Evolutionary conservation across 2,888 invertebrate species (phyloP).

Genomic region (Drosophila paracracens): DNA sequence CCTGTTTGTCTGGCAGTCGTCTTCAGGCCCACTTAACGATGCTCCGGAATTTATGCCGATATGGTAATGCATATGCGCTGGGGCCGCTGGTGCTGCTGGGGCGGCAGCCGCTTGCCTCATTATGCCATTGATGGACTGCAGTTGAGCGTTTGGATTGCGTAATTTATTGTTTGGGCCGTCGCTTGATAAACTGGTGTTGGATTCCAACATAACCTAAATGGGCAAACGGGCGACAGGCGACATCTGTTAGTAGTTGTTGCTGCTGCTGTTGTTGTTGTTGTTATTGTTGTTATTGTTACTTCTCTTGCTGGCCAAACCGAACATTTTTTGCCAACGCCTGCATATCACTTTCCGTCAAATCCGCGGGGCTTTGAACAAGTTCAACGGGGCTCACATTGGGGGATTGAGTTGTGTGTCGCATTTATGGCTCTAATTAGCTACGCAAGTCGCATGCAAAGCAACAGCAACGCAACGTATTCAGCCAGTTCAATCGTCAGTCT

Average conservation of each 20-base stretch:
- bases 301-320: constrained; percentile 15
- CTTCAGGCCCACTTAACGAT: constrained; percentile 79
- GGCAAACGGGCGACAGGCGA: constrained; percentile 69
- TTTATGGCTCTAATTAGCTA: constrained; percentile 84
- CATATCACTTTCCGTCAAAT: constrained; percentile 78
- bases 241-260: constrained; percentile 57
- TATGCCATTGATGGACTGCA: constrained; percentile 82
- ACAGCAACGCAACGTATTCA: constrained; percentile 1
- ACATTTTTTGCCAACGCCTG: constrained; percentile 78
- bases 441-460: constrained; percentile 81
- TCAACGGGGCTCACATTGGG: constrained; percentile 50
- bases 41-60: constrained; percentile 83
- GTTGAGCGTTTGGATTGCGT: constrained; percentile 83
- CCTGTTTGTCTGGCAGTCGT: constrained; percentile 57
- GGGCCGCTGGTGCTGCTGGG: constrained; percentile 52
- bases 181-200: constrained; percentile 80
- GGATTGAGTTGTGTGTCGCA: constrained; percentile 57
- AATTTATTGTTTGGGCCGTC: constrained; percentile 83
- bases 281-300: constrained; percentile 32
- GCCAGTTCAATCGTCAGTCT: not conserved
- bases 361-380: constrained; percentile 66
- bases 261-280: constrained; percentile 18
- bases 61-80: constrained; percentile 78
- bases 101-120: constrained; percentile 69
- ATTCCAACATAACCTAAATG: constrained; percentile 72